Conservation (phyloP, 2,797 vertebrate species). For the Gymnothorax javanicus region DNA sequence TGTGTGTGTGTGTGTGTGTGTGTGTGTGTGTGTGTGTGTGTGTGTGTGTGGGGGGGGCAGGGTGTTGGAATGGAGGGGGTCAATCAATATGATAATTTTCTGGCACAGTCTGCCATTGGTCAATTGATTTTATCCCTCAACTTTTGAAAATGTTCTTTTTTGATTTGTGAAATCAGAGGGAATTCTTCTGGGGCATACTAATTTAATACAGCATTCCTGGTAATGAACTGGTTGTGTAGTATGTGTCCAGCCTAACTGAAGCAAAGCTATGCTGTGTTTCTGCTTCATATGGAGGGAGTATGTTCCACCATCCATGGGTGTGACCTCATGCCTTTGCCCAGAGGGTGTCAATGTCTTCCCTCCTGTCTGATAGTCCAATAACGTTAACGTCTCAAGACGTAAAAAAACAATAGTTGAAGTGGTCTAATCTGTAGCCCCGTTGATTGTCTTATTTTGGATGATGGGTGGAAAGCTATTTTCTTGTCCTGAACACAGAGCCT, state of each 20-base stretch:
- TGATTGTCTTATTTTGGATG: neutral
- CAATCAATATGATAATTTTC: neutral
- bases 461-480: neutral
- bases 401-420: no score
- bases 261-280: neutral
- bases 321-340: no score
- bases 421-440: no score
- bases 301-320: neutral
- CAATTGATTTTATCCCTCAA: constrained; percentile 22
- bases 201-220: constrained; percentile 21
- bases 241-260: neutral
- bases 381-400: no score
- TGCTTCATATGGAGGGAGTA: neutral
- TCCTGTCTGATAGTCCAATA: neutral
- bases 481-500: neutral
- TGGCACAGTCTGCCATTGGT: neutral
- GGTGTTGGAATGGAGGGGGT: neutral
- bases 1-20: no score
- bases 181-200: constrained; percentile 28
- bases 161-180: constrained; percentile 18
- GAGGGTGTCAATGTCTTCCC: neutral
- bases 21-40: no score
- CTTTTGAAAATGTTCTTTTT: no score
- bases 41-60: no score
- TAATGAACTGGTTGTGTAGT: constrained; percentile 28